Conservation (phyloP, 2,797 vertebrate genomes). For the Parauchenoglanis punctatus region DNA sequence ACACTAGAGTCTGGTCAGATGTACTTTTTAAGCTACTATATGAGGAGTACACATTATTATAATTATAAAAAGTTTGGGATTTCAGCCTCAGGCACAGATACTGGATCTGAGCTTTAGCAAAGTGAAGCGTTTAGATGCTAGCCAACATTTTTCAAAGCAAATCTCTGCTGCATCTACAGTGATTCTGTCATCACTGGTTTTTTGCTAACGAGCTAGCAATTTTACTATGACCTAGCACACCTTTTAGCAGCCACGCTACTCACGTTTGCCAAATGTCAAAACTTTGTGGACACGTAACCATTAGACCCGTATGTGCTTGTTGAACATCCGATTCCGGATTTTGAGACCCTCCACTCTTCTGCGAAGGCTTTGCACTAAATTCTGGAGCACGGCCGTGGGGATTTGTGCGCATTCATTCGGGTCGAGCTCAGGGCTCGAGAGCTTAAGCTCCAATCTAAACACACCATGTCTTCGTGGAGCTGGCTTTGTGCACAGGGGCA, state of each 20-base stretch:
- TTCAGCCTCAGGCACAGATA: neutral
- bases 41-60: neutral
- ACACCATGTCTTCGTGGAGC: neutral
- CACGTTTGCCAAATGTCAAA: neutral
- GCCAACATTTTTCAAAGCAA: neutral
- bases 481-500: neutral
- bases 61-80: neutral
- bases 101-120: neutral
- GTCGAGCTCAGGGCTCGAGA: neutral
- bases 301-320: neutral
- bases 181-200: neutral
- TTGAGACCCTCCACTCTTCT: neutral
- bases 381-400: too few relatives aligned
- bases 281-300: neutral
- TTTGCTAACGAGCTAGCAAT: neutral
- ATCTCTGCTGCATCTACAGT: neutral
- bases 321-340: neutral
- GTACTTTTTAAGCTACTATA: neutral
- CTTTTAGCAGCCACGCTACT: neutral
- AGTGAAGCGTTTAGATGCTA: neutral
- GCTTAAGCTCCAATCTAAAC: neutral
- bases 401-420: neutral
- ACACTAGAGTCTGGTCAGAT: neutral
- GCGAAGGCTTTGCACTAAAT: neutral
- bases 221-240: neutral